These are phyloP conservation scores for Cacoxenus indagator DNA, from an alignment of 2,888 invertebrate species.

Conservation along the genomic window DNA sequence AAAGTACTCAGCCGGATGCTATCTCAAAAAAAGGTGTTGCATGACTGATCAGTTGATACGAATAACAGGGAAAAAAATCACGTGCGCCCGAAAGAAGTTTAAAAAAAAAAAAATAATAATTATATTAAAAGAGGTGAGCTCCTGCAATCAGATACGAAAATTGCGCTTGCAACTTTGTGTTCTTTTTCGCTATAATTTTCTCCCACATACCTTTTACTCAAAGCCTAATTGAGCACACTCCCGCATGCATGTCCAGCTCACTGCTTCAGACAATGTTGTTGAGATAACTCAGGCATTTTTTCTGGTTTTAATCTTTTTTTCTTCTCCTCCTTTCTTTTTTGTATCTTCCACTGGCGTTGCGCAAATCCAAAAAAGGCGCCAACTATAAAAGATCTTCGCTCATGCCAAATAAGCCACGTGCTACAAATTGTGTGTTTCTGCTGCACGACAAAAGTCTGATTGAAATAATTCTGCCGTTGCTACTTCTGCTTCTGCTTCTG, in stretches of 20 bases:
- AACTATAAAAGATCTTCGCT: constrained; percentile 38
- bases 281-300: too few relatives aligned
- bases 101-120: background rate
- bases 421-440: constrained; percentile 47
- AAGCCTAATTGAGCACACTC: constrained; percentile 47
- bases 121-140: background rate
- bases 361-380: constrained; percentile 58
- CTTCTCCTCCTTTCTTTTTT: constrained; percentile 14
- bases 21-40: constrained; percentile 40
- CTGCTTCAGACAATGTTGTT: too few relatives aligned
- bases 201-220: constrained; percentile 36
- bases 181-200: constrained; percentile 34
- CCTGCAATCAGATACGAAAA: constrained; percentile 45
- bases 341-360: constrained; percentile 35
- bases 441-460: background rate
- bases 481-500: too few relatives aligned
- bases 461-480: constrained; percentile 9
- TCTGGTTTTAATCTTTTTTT: too few relatives aligned
- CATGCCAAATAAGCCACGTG: constrained; percentile 57
- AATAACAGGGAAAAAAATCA: constrained; percentile 29
- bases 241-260: constrained; percentile 41
- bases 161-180: background rate
- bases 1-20: constrained; percentile 30
- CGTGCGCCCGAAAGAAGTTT: background rate
- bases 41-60: constrained; percentile 44